Conservation (phyloP, 2,797 vertebrate genomes). For the Carapus acus region DNA sequence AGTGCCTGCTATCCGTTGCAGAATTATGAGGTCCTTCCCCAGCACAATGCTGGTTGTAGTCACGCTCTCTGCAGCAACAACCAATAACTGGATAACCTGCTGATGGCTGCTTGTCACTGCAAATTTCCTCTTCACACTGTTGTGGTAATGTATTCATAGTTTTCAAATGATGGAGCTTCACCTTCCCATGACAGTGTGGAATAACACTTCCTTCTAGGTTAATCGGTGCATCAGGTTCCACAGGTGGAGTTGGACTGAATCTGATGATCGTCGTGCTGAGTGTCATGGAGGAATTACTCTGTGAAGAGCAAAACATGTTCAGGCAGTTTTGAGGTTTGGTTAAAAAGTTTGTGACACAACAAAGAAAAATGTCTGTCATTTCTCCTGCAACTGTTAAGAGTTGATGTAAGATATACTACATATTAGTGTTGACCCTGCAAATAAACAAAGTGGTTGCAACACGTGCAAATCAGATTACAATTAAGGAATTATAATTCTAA, state of each 20-base stretch:
- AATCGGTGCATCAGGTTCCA: slow-evolving; percentile 58
- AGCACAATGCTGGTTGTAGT: slow-evolving; percentile 43
- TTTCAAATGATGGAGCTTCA: slow-evolving; percentile 49
- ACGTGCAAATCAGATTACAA: too few relatives aligned
- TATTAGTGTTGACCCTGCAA: too few relatives aligned
- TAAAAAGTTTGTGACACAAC: not conserved
- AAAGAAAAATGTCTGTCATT: too few relatives aligned
- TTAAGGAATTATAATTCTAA: too few relatives aligned
- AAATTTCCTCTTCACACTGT: too few relatives aligned
- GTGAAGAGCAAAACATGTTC: slow-evolving; percentile 16
- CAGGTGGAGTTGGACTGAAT: slow-evolving; percentile 78
- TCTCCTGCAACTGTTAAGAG: too few relatives aligned
- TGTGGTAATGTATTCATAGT: slow-evolving; percentile 58
- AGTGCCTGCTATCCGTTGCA: slow-evolving; percentile 26
- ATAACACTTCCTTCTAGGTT: slow-evolving; percentile 25
- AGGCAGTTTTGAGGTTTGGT: too few relatives aligned
- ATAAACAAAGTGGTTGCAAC: too few relatives aligned
- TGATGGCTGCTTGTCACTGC: slow-evolving; percentile 39
- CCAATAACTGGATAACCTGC: slow-evolving; percentile 41
- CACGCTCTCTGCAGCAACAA: slow-evolving; percentile 62
- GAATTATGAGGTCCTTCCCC: slow-evolving; percentile 20
- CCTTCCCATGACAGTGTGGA: slow-evolving; percentile 39
- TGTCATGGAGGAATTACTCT: slow-evolving; percentile 76
- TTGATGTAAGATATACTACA: too few relatives aligned
- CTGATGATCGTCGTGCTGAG: slow-evolving; percentile 89